These are phyloP conservation scores for Ptychadena robeensis DNA, from an alignment of 2,797 vertebrate genomes.

Conservation along the genomic window DNA sequence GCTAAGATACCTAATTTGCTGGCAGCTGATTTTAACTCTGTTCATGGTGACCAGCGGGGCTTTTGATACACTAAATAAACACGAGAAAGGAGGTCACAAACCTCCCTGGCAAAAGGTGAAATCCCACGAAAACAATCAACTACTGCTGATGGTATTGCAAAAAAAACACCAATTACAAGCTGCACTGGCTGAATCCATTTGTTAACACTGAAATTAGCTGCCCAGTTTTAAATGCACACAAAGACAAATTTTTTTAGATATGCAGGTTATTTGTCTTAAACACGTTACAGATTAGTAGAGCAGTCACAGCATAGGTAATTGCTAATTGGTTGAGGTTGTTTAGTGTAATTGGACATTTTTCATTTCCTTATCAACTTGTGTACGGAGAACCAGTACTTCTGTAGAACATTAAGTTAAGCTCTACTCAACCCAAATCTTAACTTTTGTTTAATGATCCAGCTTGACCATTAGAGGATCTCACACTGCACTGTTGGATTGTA, in stretches of 20 bases:
- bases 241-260: neutral
- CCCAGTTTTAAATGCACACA: neutral
- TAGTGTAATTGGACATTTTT: too few species aligned
- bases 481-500: too few species aligned
- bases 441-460: too few species aligned
- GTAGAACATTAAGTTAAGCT: too few species aligned
- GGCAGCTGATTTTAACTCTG: slow-evolving; percentile 65
- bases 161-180: slow-evolving; percentile 7
- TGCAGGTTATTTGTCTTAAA: neutral
- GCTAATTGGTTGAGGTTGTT: too few species aligned
- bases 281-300: too few species aligned
- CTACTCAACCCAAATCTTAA: too few species aligned
- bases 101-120: slow-evolving; percentile 8
- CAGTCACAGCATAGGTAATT: too few species aligned
- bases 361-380: too few species aligned
- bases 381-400: too few species aligned
- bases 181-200: neutral
- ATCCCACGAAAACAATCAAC: neutral
- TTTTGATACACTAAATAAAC: slow-evolving; percentile 70
- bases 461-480: too few species aligned
- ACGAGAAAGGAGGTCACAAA: slow-evolving; percentile 63
- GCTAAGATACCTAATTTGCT: slow-evolving; percentile 72
- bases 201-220: neutral
- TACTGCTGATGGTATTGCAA: neutral
- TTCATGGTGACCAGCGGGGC: slow-evolving; percentile 62